Evolutionary conservation across 2,797 vertebrate genomes (phyloP), one percentile per base, ranked within the genome.

Genomic region (Sebastes hopkinsi): DNA sequence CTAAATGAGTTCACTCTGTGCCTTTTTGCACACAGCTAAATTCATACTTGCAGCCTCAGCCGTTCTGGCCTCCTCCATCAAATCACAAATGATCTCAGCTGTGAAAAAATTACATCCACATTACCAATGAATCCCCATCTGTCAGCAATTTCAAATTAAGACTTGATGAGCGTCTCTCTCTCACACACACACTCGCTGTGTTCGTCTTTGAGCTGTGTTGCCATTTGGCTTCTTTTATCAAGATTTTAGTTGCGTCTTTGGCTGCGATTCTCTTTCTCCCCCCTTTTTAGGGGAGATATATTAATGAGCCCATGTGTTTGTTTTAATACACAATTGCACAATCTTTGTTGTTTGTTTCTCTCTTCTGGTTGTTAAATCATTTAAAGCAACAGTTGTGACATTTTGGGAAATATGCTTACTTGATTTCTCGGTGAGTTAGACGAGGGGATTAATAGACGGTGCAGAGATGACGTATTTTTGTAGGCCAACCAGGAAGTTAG

Each of bases 101-200:
- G 70, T 59, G 72, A 62, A 90, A 82, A 84, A 81, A 72, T 77
- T 88, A 54, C 61, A 55, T 82, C 60, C 83, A 88, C 79, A 69
- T 81, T 52, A 72, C 67, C 76, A 55, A 77, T 68, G 56, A 84
- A 81, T 77, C 78, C 80, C 84, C 91, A 92, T 93, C 92, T 92
- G 92, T 91, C 89, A 91, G 82, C 88, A 83, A 91, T 91, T 92
- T 92, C 59, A 89, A 90, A 94, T 91, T 82, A 90, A 61, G 77
- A 81, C 80, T 82, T 62, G 81, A 83, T 84, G 69, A 82, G 58
- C 67, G 55, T 80, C 58, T 62, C 32, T 22, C 52, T 55, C 52
- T 61, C 77, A 50, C n/a, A 3, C 27, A 36, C 42, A 80, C 34
- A 9, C 34, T 29, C 6, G 5, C 54, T 23, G 25, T 38, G 13